Base-by-base conservation (phyloP, 2,113 vertebrate species). In the Pao palembangensis region DNA sequence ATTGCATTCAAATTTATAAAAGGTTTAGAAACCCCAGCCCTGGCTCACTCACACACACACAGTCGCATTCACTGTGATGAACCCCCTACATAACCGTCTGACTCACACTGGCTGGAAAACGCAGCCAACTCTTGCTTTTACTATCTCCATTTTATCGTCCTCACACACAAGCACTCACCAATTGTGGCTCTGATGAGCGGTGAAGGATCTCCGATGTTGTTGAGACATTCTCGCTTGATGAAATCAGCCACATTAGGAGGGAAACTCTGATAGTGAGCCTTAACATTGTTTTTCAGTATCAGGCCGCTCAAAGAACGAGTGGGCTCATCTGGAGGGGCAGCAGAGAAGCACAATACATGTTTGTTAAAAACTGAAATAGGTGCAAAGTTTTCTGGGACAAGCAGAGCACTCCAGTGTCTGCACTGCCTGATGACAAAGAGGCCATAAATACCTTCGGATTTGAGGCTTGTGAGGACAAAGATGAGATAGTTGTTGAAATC, bases 401-500 rank as follows among this genome's bases (percentile, higher is more conserved):
- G 34, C 34, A 12, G 25, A 28, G 34, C 34, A 38, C 34, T 11
- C 10, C 34, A 38, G 11, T 3, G 34, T 6, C 8, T 31, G 28
- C 6, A 31, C 28, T 31, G 28, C 34, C 8, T 38, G 34, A 12
- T 38, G 34, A 38, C 11, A 8, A 38, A 38, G 34, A 38, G 34
- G 34, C 8, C 19, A 74, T 20, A 77, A 80, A 2, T 86, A 96
- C 95, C 95, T 85, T 96, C 95, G 0, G 94, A 94, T 76, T 96
- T 98, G 25, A 98, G 92, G 69, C 94, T 93, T 0, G 95, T 98
- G 67, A 98, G 89, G 49, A 98, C 94, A 17, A 98, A 98, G 73
- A 98, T 98, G 70, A 98, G 88, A 89, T 98, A 98, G 84, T 96
- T 98, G 89, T 98, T 96, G 85, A 98, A 98, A 81, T 98, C 95